Conservation (phyloP, 1,140 invertebrate genomes). For the Branchinecta lindahli region DNA sequence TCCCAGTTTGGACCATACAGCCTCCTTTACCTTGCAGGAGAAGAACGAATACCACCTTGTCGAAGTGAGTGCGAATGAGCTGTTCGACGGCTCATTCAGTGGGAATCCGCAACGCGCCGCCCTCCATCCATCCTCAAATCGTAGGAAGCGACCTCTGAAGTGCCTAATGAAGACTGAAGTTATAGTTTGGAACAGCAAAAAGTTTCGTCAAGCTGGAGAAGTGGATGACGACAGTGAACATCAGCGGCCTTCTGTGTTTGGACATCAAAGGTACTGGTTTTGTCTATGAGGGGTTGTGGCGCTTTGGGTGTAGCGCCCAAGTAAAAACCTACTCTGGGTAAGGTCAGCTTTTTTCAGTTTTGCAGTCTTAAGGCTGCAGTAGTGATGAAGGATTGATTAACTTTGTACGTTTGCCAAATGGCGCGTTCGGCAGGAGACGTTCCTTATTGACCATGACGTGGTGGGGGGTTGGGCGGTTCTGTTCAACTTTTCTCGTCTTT, state of each 20-base stretch:
- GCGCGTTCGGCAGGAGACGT: too few relatives aligned
- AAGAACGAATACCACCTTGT: not conserved
- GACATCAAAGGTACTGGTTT: not conserved
- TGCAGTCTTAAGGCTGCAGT: too few relatives aligned
- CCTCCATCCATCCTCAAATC: not conserved
- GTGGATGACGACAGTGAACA: not conserved
- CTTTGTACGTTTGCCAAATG: too few relatives aligned
- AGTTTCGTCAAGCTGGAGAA: not conserved
- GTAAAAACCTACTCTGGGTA: too few relatives aligned
- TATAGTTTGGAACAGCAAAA: not conserved
- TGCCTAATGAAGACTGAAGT: not conserved
- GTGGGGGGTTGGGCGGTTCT: too few relatives aligned
- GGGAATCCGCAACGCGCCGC: not conserved
- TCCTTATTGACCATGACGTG: too few relatives aligned
- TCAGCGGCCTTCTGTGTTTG: not conserved
- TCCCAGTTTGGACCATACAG: too few relatives aligned
- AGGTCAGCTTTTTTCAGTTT: too few relatives aligned
- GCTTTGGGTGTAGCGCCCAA: too few relatives aligned
- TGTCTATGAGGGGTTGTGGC: too few relatives aligned
- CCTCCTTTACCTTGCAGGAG: not conserved
- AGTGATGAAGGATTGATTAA: too few relatives aligned
- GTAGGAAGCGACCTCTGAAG: not conserved
- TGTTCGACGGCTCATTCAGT: not conserved
- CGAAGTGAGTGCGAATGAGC: not conserved
- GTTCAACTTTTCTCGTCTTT: too few relatives aligned